Evolutionary conservation across 2,797 vertebrate genomes (phyloP).

Genomic region (Argya squamiceps): DNA sequence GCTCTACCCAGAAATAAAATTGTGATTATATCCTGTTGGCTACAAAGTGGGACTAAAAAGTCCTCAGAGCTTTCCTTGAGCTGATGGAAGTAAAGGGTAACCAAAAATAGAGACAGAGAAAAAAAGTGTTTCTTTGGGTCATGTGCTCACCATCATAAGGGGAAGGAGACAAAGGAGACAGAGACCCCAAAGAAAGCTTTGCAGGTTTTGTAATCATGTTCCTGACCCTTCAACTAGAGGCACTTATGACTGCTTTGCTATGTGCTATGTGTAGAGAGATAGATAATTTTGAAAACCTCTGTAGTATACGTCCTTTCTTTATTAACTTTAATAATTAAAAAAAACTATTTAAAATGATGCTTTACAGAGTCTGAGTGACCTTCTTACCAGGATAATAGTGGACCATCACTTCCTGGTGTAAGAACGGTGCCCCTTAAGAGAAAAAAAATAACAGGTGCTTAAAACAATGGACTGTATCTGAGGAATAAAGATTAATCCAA

Average conservation of each 20-base stretch:
- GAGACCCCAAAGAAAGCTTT: not conserved
- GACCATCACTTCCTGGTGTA: not conserved
- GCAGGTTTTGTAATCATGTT: not conserved
- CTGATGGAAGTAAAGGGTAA: not conserved
- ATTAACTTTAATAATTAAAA: not conserved
- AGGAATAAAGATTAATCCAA: not conserved
- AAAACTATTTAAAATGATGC: accelerated
- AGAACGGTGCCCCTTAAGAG: not conserved
- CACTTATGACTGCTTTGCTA: no score
- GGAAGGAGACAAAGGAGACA: not conserved
- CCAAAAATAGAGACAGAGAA: not conserved
- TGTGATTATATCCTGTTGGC: not conserved
- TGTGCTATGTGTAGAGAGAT: not conserved
- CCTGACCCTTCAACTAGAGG: not conserved
- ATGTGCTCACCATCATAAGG: not conserved
- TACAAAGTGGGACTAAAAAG: not conserved
- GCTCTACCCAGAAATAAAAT: not conserved
- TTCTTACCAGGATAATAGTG: not conserved
- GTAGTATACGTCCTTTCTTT: not conserved
- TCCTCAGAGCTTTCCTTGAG: not conserved
- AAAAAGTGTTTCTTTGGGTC: not conserved
- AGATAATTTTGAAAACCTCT: not conserved
- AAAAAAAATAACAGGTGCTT: not conserved
- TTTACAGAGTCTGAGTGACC: not conserved
- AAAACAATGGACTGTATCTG: not conserved